A percentile compares a stretch with the other conserved stretches of the same genome.
phyloP scores from a whole-genome alignment of 2,797 vertebrate genomes.

The Arrhamphus sclerolepis region DNA sequence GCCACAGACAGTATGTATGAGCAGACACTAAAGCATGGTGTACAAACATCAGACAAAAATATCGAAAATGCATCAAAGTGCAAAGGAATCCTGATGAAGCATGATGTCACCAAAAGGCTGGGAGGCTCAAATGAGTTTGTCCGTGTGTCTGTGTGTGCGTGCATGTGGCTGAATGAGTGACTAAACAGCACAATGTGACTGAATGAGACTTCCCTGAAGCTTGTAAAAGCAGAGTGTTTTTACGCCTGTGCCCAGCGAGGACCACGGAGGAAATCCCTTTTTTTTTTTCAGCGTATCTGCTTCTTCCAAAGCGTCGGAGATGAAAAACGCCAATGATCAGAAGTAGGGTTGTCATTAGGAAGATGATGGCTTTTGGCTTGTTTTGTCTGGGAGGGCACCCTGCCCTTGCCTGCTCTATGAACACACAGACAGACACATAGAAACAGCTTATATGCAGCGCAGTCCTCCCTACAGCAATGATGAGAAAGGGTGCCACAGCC shows the following conservation, averaged over 20 bases:
- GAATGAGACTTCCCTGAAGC: constrained; percentile 33
- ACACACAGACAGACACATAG: constrained; percentile 24
- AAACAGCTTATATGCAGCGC: constrained; percentile 33
- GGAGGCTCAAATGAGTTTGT: constrained; percentile 18
- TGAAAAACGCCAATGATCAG: constrained; percentile 38
- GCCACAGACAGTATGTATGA: constrained; percentile 71
- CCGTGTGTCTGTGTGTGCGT: constrained; percentile 18
- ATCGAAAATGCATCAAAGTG: constrained; percentile 66
- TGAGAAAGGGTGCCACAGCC: constrained; percentile 29
- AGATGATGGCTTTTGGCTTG: constrained; percentile 50
- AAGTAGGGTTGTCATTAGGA: constrained; percentile 36
- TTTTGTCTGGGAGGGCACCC: constrained; percentile 67
- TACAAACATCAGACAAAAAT: constrained; percentile 68
- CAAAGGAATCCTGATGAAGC: constrained; percentile 63
- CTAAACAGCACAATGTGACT: constrained; percentile 43
- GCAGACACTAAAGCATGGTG: constrained; percentile 71
- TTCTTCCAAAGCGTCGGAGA: constrained; percentile 28
- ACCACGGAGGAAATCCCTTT: constrained; percentile 27
- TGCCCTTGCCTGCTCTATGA: constrained; percentile 50
- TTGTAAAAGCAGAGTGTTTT: constrained; percentile 40
- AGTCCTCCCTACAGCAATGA: constrained; percentile 3
- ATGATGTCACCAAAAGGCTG: constrained; percentile 64
- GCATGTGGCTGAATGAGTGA: constrained; percentile 16
- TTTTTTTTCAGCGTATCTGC: neutral
- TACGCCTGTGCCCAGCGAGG: constrained; percentile 21